Base-by-base conservation (phyloP, 53 echinoderm and acorn worm genomes). In the Astropecten irregularis region DNA sequence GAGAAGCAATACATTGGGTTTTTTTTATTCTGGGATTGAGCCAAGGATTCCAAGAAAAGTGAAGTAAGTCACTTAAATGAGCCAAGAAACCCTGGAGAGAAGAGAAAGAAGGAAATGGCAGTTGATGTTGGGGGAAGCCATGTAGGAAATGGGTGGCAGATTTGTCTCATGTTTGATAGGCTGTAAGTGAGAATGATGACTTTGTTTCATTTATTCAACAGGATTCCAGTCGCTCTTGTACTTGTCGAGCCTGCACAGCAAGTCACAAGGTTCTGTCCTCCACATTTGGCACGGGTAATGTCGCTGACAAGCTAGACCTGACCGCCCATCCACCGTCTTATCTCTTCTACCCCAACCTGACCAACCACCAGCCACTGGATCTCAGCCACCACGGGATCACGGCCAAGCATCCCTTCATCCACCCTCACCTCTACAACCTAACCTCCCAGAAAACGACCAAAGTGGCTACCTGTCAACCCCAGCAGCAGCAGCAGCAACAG, bases 301-400 rank as follows among this genome's bases (percentile, higher is more conserved):
- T 85, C 11, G 64, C 89, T 29, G 90, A 90, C 56, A 92, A 92
- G 63, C 73, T 83, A 9, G 77, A 86, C 49, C 79, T 89, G 49
- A 73, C 71, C 38, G 52, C 85, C 18, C 86, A 90, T 38, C 77
- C 94, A 21, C 83, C 92, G 49, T 88, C 88, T 19, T 99, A 99
- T 74, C 90, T 92, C 71, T 92, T 99, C 87, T 99, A 99, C 66
- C 92, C 94, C 6, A 94, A 99, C 82, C 83, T 99, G 66, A 82
- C 81, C 46, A 91, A 90, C 87, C 96, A 93, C 68, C 96, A 93
- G 65, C 96, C 96, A 1, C 56, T 96, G 76, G 96, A 96, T 84
- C 93, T 96, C 73, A 96, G 94, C 66, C 99, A 95, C 49, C 99
- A 95, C 19, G 93, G 99, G 76, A 92, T 94, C 49, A 95, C 94